Evolutionary conservation across 2,888 invertebrate species (phyloP).

Genomic region (Tenthredo amoena): DNA sequence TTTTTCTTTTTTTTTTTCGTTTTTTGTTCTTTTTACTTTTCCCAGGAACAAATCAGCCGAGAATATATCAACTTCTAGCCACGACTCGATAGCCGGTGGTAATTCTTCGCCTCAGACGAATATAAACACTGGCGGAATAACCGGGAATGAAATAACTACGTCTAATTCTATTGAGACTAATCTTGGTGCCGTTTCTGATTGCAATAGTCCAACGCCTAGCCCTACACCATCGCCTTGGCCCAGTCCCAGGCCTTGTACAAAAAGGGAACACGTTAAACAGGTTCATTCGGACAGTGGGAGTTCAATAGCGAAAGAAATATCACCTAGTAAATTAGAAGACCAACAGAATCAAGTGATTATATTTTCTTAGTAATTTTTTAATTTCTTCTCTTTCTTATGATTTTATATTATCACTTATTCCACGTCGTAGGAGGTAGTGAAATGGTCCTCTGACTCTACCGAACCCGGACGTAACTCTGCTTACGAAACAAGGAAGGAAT

Average conservation of each 20-base stretch:
- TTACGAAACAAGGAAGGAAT: conserved; percentile 74
- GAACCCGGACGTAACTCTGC: conserved; percentile 68
- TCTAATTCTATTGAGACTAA: conserved; percentile 77
- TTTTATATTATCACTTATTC: conserved; percentile 40
- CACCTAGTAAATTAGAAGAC: conserved; percentile 66
- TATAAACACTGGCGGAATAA: conserved; percentile 78
- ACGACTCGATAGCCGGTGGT: conserved; percentile 84
- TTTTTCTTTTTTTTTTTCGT: neutral
- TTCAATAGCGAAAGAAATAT: conserved; percentile 63
- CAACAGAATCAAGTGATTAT: conserved; percentile 64
- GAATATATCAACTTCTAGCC: conserved; percentile 83
- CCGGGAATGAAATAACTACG: conserved; percentile 74
- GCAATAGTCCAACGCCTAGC: conserved; percentile 78
- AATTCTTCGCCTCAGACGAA: conserved; percentile 81
- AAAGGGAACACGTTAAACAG: conserved; percentile 65
- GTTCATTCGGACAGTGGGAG: conserved; percentile 61
- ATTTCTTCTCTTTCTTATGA: neutral
- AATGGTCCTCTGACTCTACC: conserved; percentile 75
- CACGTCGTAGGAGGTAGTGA: conserved; percentile 68
- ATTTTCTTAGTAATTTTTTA: neutral
- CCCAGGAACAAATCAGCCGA: conserved; percentile 83
- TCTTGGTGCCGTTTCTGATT: conserved; percentile 62
- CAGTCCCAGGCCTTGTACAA: conserved; percentile 73
- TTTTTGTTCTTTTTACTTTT: conserved; percentile 45
- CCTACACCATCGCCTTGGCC: conserved; percentile 80